Evolutionary conservation across 2,113 vertebrate species (phyloP), one percentile per base, ranked within the genome.

Genomic region (Labeo catla): DNA sequence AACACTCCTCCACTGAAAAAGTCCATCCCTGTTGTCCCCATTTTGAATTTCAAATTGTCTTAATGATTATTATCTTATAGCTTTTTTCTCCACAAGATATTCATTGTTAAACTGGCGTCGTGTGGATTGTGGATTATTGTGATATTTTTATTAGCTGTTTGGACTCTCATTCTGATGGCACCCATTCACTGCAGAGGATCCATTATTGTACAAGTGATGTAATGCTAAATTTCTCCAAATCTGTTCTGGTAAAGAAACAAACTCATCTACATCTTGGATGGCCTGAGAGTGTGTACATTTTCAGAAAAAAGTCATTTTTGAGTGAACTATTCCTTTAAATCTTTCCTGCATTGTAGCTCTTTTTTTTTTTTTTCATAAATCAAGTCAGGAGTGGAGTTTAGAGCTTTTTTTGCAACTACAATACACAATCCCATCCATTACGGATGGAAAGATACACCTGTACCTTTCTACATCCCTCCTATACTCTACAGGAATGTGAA

Each of bases 401-500:
- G 59, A 65, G 39, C 21, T 45, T 63, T 19, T 76, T 76, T 76
- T 61, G 12, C 13, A 80, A 47, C 57, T 45, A 28, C 73, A 63
- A 63, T 61, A 3, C 34, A 59, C 52, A 59, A 19, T 21, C 10
- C 34, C 77, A 59, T 45, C 36, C 36, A 8, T 21, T 43, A 61
- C 8, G 2, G 54, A 45, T 57, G 6, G 21, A 66, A 66, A 81
- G 19, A 70, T n/a, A 34, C 28, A 83, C 65, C 81, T 70, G 81
- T 52, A 43, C 23, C 8, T 65, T 59, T 78, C 52, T 43, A 12
- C 36, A 80, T 45, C 39, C 3, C n/a, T 49, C 19, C 8, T 6
- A 54, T 70, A 83, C 9, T 11, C 36, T 52, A 84, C 19, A 84
- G 50, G 66, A 84, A 74, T 45, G 49, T 15, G 82, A 74, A 73